Base-by-base conservation (phyloP, 2,113 vertebrate species). In the Zeus faber region DNA sequence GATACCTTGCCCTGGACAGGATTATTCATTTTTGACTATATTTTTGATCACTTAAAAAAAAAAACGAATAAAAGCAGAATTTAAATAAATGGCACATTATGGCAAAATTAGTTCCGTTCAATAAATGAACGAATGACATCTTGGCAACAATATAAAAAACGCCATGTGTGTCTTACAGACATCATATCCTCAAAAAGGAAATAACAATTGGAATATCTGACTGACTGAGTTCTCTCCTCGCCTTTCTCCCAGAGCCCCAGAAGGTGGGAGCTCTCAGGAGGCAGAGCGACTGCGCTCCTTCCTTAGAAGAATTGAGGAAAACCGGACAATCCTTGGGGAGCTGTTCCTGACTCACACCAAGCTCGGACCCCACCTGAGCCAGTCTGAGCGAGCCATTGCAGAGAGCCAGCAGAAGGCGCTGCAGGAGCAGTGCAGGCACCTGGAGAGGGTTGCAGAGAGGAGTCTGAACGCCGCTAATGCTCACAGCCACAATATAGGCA, bases 341-440 rank as follows among this genome's bases (percentile, higher is more conserved):
- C 17, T 97, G 65, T 87, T 90, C 11, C 25, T 49, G 1, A 79
- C 78, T 20, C 83, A 87, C 25, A 71, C 81, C 37, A 74, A 67
- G 64, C 49, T 96, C 22, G 82, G 79, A 1, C 54, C 54, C 8
- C 74, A 70, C 27, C 82, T 95, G 61, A 89, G 80, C 0, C 70
- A 57, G 35, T 79, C 88, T 57, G 90, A 95, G 54, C 87, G 71
- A 60, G 85, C 82, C 35, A 51, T 85, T 10, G 74, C 85, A 0
- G 74, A 87, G 58, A 87, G 54, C 21, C 87, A 91, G 3, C 84
- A 91, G 58, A 84, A 61, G 27, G 82, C 77, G 9, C 83, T 94
- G 5, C 91, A 92, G 29, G 69, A 54, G 1, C 69, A 75, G 49
- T 95, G 93, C 93, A 85, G 84, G 40, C 71, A 65, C 2, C 69